Conservation (phyloP, 2,888 invertebrate genomes). For the Melipona bicolor region DNA sequence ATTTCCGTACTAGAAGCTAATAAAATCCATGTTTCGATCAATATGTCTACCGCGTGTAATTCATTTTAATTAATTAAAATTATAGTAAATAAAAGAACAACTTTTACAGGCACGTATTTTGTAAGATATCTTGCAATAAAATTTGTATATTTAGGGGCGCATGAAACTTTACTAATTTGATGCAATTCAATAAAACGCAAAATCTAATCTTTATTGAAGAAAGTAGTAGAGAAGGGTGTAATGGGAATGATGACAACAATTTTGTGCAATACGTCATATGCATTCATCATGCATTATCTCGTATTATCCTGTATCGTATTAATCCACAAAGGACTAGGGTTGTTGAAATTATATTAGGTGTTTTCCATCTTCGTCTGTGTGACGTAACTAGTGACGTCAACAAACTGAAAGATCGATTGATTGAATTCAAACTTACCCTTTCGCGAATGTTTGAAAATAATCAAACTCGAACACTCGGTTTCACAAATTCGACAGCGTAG, state of each 20-base stretch:
- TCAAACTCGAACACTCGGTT: background rate
- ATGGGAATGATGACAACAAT: background rate
- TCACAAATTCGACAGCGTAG: background rate
- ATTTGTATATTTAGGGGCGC: background rate
- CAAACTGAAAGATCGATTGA: conserved; percentile 72
- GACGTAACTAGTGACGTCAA: conserved; percentile 75
- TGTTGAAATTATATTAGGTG: conserved; percentile 27
- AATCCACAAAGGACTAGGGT: conserved; percentile 20
- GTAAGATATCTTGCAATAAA: background rate
- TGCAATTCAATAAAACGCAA: background rate
- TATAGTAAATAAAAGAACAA: background rate
- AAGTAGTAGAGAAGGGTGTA: background rate
- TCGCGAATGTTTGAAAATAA: conserved; percentile 10
- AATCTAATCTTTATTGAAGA: background rate
- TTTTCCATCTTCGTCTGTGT: conserved; percentile 64
- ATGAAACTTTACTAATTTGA: background rate
- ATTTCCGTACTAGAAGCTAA: background rate
- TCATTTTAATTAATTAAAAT: background rate
- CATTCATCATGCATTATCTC: background rate
- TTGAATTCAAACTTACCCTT: conserved; percentile 52
- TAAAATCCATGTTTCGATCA: background rate
- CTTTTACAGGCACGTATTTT: background rate
- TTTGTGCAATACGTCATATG: background rate
- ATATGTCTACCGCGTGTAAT: background rate
- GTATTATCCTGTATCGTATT: background rate